Evolutionary conservation across 2,113 vertebrate genomes (phyloP).

Genomic region (Phylloscopus trochiloides): DNA sequence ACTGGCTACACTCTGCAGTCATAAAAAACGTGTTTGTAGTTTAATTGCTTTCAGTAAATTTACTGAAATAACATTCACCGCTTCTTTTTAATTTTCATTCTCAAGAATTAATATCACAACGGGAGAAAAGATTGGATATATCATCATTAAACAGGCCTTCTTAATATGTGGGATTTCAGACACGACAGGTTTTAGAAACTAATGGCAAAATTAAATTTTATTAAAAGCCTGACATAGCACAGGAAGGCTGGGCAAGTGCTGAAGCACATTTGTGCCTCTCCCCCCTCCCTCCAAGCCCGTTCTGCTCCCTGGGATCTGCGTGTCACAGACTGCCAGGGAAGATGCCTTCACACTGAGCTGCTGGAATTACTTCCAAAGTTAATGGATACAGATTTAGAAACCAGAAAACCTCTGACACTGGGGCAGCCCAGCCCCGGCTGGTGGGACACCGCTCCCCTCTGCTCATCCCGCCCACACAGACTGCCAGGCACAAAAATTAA

Average conservation of each 20-base stretch:
- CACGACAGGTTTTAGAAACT: slow-evolving; percentile 27
- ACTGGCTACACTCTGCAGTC: background rate
- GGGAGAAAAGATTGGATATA: slow-evolving; percentile 1
- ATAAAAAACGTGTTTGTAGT: background rate
- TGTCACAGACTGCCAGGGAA: background rate
- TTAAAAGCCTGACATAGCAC: slow-evolving; percentile 4
- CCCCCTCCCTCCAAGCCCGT: background rate
- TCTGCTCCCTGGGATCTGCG: background rate
- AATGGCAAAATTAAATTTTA: slow-evolving; percentile 58
- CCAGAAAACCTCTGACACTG: background rate
- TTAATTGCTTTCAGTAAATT: slow-evolving; percentile 45
- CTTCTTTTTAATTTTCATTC: background rate
- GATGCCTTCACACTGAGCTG: background rate
- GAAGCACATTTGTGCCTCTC: background rate
- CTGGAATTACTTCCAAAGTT: background rate
- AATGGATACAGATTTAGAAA: background rate
- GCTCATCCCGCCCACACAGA: accelerated
- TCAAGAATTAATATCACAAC: slow-evolving; percentile 16
- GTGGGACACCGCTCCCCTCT: background rate
- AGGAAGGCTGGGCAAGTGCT: background rate
- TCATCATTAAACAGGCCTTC: background rate
- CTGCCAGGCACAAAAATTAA: accelerated
- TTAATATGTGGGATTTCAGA: slow-evolving; percentile 33
- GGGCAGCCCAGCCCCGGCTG: accelerated
- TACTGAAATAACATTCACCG: background rate